These are phyloP conservation scores for Stercorarius parasiticus DNA, from an alignment of 2,113 vertebrate species.

Conservation along the genomic window DNA sequence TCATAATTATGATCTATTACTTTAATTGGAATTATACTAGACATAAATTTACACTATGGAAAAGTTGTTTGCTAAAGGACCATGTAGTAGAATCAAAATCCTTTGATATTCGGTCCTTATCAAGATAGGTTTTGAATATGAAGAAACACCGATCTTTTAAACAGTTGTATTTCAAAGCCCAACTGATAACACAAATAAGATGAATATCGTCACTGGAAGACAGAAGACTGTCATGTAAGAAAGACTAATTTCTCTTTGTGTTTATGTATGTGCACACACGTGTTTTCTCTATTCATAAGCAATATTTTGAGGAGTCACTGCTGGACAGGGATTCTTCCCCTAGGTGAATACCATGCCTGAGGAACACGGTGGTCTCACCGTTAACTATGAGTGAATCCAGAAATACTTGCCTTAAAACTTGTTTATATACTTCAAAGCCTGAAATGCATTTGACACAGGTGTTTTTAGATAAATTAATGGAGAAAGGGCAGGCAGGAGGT, in stretches of 20 bases:
- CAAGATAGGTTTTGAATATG: background rate
- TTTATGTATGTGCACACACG: background rate
- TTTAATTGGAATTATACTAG: background rate
- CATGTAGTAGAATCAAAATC: background rate
- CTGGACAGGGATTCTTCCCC: background rate
- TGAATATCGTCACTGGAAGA: background rate
- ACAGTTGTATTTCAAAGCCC: background rate
- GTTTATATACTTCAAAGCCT: background rate
- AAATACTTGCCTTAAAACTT: background rate
- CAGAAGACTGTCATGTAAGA: background rate
- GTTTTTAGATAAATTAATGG: background rate
- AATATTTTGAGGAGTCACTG: too few relatives aligned
- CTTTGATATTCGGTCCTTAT: background rate
- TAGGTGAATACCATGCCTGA: background rate
- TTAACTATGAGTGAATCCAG: background rate
- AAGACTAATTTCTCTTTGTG: background rate
- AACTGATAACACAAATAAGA: background rate
- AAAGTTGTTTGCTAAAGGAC: background rate
- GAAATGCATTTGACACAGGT: background rate
- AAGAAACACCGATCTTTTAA: background rate
- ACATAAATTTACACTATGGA: background rate
- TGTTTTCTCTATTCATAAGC: too few relatives aligned
- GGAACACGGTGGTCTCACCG: background rate
- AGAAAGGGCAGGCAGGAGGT: background rate
- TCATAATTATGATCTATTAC: background rate